Base-by-base conservation (phyloP, 1,140 invertebrate genomes). In the Forficula auricularia region DNA sequence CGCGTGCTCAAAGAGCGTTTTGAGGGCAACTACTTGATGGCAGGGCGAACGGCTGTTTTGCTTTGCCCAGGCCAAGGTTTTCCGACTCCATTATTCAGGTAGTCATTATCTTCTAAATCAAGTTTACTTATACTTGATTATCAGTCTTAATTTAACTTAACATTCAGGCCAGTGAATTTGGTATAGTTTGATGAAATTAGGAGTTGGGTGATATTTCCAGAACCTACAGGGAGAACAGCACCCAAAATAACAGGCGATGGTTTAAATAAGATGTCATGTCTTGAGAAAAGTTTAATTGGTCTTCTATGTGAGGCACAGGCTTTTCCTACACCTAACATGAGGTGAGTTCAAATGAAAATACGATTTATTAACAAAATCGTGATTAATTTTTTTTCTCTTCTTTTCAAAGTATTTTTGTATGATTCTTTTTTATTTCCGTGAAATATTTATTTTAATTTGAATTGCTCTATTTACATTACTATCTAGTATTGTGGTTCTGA, bases 231-330 rank as follows among this genome's bases (percentile, higher is more conserved):
- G 63, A 66, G 64, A 48, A 72, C 71, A 19, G 64, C 66, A 19
- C 71, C 72, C 16, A 72, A 70, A 58, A 61, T 73, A 50, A 64
- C 67, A n/a, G 68, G 67, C 31, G 68, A 70, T 53, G 68, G 68
- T 40, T 59, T 67, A 40, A 70, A 67, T 51, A 67, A 67, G 52
- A 60, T 64, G 43, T 52, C 61, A 54, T 63, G 59, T 50, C 12
- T 33, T 15, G 31, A 33, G 18, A 14, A 14, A 14, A 41, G 41
- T 12, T 37, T 45, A 19, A 47, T 69, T 42, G 66, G 65, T 47
- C 58, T 79, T 39, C 62, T 77, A 33, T 79, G 75, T 53, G 72
- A 75, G 50, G 74, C 73, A 35, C 75, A 79, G 61, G 66, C 67
- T 38, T 73, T 65, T 52, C 72, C 72, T 27, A 60, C 67, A 38